Percentiles rank a stretch among this genome's conserved stretches.
phyloP scores from a whole-genome alignment of 2,888 invertebrate genomes.

The Ferdinandea cuprea region DNA sequence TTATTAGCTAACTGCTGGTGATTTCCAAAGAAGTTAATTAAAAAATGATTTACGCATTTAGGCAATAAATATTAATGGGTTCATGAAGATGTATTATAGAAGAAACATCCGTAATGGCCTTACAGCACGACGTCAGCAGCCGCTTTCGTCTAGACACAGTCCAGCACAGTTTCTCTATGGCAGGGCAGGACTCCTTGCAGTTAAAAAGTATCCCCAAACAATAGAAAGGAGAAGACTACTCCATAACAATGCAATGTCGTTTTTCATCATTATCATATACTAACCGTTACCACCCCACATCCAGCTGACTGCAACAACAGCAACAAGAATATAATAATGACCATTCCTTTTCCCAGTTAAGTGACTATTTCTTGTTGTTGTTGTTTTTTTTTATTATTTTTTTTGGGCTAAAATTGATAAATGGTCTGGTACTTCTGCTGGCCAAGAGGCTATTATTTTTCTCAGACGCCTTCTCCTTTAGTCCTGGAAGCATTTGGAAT shows the following conservation, averaged over 20 bases:
- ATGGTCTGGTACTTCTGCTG: conserved; percentile 52
- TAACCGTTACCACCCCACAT: conserved; percentile 31
- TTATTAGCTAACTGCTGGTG: conserved; percentile 55
- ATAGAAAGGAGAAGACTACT: too few relatives aligned
- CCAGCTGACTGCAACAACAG: not conserved
- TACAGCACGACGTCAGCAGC: conserved; percentile 9
- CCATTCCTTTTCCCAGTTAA: conserved; percentile 36
- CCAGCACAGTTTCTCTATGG: conserved; percentile 45
- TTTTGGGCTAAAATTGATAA: conserved; percentile 64
- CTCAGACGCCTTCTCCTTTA: conserved; percentile 18
- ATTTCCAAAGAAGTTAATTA: conserved; percentile 64
- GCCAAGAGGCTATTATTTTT: conserved; percentile 38
- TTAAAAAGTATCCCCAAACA: conserved; percentile 36
- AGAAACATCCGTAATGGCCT: conserved; percentile 28
- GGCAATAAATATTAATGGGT: conserved; percentile 70
- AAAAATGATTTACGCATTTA: conserved; percentile 67
- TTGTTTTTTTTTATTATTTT: too few relatives aligned
- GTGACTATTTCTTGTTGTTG: conserved; percentile 43
- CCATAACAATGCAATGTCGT: conserved; percentile 68
- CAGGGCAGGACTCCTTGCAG: conserved; percentile 21
- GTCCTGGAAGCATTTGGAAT: conserved; percentile 49
- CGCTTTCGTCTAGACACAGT: conserved; percentile 53
- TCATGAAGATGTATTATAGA: conserved; percentile 16
- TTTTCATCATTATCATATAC: conserved; percentile 67
- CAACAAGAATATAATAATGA: conserved; percentile 38